A percentile compares a stretch with the other conserved stretches of the same genome.
Conservation (phyloP, 2,888 invertebrate genomes). For the Ptilodon capucinus region DNA sequence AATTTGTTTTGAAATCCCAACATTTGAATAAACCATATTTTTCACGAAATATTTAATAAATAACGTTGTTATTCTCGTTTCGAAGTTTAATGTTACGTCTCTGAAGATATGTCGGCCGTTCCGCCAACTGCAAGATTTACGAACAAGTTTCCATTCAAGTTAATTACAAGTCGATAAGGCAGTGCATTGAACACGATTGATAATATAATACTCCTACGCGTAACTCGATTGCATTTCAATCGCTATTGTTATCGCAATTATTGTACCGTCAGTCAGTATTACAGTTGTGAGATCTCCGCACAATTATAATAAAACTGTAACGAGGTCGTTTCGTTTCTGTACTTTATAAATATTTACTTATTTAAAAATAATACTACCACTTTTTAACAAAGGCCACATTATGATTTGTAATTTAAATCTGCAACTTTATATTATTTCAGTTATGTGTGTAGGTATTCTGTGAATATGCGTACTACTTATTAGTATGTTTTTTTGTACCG, state of each 20-base stretch:
- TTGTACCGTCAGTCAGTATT: slow-evolving; percentile 16
- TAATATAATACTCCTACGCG: slow-evolving; percentile 37
- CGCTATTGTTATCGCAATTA: slow-evolving; percentile 45
- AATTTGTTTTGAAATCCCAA: slow-evolving; percentile 9
- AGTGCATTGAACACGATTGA: slow-evolving; percentile 47
- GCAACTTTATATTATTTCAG: too few species aligned
- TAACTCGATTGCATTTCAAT: slow-evolving; percentile 45
- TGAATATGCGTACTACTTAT: too few species aligned
- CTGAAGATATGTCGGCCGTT: slow-evolving; percentile 28
- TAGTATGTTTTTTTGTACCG: too few species aligned
- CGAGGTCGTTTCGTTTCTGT: background rate
- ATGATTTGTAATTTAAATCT: too few species aligned
- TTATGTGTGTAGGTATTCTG: too few species aligned
- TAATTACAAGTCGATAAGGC: slow-evolving; percentile 49
- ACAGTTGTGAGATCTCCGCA: background rate
- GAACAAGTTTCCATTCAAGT: slow-evolving; percentile 48
- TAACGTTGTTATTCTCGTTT: slow-evolving; percentile 27
- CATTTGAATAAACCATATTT: slow-evolving; percentile 18
- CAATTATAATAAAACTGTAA: background rate
- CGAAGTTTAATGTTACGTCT: slow-evolving; percentile 26
- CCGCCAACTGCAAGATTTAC: slow-evolving; percentile 44
- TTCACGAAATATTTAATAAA: slow-evolving; percentile 27
- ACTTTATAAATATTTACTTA: slow-evolving; percentile 1
- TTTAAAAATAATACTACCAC: too few species aligned
- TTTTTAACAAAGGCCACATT: too few species aligned